Base-by-base conservation (phyloP, 2,797 vertebrate species). In the Anguilla obscura region DNA sequence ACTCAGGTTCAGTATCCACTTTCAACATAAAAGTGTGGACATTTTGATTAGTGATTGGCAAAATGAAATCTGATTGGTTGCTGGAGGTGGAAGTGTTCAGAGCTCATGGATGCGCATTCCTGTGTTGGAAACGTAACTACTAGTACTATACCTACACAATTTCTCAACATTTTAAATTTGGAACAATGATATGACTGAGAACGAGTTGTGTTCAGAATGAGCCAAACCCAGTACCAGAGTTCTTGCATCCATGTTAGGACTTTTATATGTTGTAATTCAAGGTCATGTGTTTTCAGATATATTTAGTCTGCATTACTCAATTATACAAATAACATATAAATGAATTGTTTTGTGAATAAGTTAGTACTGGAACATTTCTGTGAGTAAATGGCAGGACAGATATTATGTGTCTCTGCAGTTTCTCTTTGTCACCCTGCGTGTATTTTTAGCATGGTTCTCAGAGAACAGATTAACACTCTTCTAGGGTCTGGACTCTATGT, bases 361-460 rank as follows among this genome's bases (percentile, higher is more conserved):
- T 21, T 30, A 85, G 85, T 74, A 66, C 30, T 45, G 18, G 40
- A 66, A 85, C 50, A 85, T 85, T 45, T 74, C 54, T 60, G 16
- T n/a, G 24, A 60, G 24, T 79, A 88, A 85, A 88, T 93, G 92
- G 92, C 93, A 89, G 76, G 84, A 89, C 90, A 33, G 84, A 92
- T 88, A 71, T 33, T 89, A 86, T 90, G 91, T 74, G 87, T 90
- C 90, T 95, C 93, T 95, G 94, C 92, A 92, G 89, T 95, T 88
- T 91, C 89, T 94, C 90, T 92, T 85, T 91, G 92, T 94, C 93
- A 92, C 91, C 92, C 91, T 90, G 84, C 45, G 88, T 90, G 89
- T 96, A 96, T 96, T 96, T 96, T 96, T 96, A 96, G 95, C 90
- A n/a, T 87, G 85, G 88, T 89, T 89, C 90, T 93, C 88, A 93